Percentiles rank a stretch among this genome's conserved stretches.
phyloP scores from a whole-genome alignment of 2,888 invertebrate genomes.

The Gastracanthus pulcherrimus region DNA sequence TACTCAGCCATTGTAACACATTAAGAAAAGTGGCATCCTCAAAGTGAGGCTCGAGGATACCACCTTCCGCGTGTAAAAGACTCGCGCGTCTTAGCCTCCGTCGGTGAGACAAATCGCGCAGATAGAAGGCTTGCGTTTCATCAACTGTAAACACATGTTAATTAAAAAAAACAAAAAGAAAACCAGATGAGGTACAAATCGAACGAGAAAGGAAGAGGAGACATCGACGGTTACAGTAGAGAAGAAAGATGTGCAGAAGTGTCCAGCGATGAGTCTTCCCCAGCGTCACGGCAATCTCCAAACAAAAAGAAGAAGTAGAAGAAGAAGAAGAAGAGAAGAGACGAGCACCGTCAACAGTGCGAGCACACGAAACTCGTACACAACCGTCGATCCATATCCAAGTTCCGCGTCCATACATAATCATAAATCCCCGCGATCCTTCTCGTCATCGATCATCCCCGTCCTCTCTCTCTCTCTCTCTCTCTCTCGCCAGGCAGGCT shows the following conservation, averaged over 20 bases:
- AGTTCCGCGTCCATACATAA: not conserved
- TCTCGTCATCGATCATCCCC: not conserved
- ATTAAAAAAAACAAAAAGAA: not conserved
- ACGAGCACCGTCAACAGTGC: constrained; percentile 40
- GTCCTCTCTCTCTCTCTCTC: constrained; percentile 1
- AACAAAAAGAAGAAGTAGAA: constrained; percentile 30
- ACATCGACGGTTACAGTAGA: constrained; percentile 6
- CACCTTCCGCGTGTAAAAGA: not conserved
- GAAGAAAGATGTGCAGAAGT: constrained; percentile 21
- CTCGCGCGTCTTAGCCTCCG: not conserved
- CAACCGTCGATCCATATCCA: too few relatives aligned
- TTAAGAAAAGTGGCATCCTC: not conserved
- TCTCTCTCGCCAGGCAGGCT: constrained; percentile 17
- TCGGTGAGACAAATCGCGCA: not conserved
- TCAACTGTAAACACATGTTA: too few relatives aligned
- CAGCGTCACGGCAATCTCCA: too few relatives aligned
- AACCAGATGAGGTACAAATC: not conserved
- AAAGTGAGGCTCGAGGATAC: not conserved
- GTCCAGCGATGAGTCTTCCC: not conserved
- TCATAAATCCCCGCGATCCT: too few relatives aligned
- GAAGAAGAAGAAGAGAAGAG: not conserved
- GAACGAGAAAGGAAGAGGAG: not conserved
- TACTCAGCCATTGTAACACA: too few relatives aligned
- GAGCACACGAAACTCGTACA: too few relatives aligned
- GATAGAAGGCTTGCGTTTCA: too few relatives aligned